Percentiles rank a stretch among this genome's conserved stretches.
Evolutionary conservation across 1,140 invertebrate genomes (phyloP).

Genomic region (Macrosteles quadrilineatus): DNA sequence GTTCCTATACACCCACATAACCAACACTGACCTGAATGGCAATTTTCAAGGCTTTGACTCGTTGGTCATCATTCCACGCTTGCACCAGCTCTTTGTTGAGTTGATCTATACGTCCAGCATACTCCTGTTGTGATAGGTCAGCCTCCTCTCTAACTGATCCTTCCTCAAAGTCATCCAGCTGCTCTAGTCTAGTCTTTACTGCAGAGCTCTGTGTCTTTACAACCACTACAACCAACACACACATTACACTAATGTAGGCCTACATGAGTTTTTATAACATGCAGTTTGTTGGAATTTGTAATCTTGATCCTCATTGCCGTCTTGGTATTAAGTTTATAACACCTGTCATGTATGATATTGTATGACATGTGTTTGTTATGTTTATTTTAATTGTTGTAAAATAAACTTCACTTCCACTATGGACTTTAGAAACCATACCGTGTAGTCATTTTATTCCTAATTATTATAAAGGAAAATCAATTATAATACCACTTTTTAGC

Average conservation of each 20-base stretch:
- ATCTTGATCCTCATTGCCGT: too few relatives aligned
- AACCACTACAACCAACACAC: constrained; percentile 60
- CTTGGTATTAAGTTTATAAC: too few relatives aligned
- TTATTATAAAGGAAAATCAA: too few relatives aligned
- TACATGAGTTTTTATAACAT: too few relatives aligned
- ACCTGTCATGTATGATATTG: too few relatives aligned
- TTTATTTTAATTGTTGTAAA: too few relatives aligned
- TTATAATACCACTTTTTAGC: too few relatives aligned
- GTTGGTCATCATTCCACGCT: constrained; percentile 91
- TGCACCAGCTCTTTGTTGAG: constrained; percentile 84
- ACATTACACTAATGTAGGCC: background rate
- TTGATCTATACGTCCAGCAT: constrained; percentile 83
- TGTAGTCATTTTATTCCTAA: too few relatives aligned
- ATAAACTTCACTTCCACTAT: too few relatives aligned
- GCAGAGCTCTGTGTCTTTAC: constrained; percentile 87
- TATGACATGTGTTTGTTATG: background rate
- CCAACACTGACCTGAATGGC: constrained; percentile 90
- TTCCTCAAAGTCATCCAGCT: constrained; percentile 94
- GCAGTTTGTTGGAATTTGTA: too few relatives aligned
- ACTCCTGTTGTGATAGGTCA: constrained; percentile 90
- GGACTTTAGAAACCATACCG: too few relatives aligned
- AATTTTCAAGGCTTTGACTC: constrained; percentile 96
- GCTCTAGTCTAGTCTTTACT: constrained; percentile 87
- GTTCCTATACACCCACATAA: too few relatives aligned
- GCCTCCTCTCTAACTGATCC: constrained; percentile 84